phyloP scores from a whole-genome alignment of 2,888 invertebrate genomes.

The Oscheius sp. region DNA sequence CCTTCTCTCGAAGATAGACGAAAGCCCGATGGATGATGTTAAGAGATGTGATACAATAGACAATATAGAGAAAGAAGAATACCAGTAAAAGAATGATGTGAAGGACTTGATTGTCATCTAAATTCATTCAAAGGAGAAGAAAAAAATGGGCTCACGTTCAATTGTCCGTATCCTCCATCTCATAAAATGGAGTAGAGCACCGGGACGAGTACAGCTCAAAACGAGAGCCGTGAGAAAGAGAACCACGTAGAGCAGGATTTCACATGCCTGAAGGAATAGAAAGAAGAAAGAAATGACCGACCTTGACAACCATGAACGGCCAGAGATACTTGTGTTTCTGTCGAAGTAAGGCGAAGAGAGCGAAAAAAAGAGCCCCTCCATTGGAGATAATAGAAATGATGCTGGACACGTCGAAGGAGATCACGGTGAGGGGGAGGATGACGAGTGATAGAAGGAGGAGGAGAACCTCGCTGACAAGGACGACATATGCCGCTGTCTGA shows the following conservation, averaged over 20 bases:
- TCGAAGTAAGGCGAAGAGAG: constrained; percentile 35
- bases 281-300: no score
- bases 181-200: constrained; percentile 42
- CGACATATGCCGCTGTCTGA: constrained; percentile 42
- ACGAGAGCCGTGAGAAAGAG: constrained; percentile 45
- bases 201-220: constrained; percentile 37
- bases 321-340: constrained; percentile 41
- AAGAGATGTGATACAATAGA: constrained; percentile 48
- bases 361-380: constrained; percentile 44
- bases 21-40: constrained; percentile 47
- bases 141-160: constrained; percentile 35
- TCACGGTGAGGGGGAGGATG: constrained; percentile 45
- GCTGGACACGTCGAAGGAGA: constrained; percentile 47
- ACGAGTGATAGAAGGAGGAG: constrained; percentile 44
- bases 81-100: constrained; percentile 49
- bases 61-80: constrained; percentile 47
- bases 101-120: constrained; percentile 49
- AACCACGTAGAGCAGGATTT: constrained; percentile 44
- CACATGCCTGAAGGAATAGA: constrained; percentile 39
- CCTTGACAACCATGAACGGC: constrained; percentile 50
- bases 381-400: constrained; percentile 40
- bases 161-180: constrained; percentile 52
- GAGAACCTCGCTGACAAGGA: constrained; percentile 40
- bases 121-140: background rate
- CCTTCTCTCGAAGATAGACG: constrained; percentile 45